Conservation (phyloP, 2,113 vertebrate species). For the Rhynchomys soricoides region DNA sequence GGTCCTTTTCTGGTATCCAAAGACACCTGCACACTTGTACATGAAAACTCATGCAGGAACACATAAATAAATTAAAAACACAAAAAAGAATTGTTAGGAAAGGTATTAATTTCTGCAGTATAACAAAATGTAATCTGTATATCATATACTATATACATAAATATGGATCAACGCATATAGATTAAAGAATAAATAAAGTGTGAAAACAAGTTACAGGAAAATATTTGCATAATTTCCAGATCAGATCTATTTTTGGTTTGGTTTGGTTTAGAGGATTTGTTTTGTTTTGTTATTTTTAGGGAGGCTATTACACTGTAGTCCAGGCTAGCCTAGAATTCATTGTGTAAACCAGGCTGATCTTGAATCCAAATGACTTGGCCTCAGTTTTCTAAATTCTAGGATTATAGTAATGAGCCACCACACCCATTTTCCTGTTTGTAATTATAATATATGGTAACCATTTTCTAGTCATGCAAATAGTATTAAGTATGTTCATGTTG, state of each 20-base stretch:
- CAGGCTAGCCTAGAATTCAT: neutral
- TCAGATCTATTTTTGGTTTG: neutral
- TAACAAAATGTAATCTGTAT: neutral
- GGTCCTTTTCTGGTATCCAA: neutral
- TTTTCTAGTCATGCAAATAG: neutral
- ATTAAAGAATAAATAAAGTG: neutral
- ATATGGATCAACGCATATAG: neutral
- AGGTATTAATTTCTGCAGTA: neutral
- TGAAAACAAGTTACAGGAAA: slow-evolving; percentile 1
- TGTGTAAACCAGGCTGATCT: neutral
- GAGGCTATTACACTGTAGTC: neutral
- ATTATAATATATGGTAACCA: neutral
- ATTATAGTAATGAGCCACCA: neutral
- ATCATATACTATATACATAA: neutral
- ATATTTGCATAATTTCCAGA: neutral
- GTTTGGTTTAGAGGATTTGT: neutral
- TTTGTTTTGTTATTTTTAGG: neutral
- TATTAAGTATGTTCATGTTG: neutral
- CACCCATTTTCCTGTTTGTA: neutral
- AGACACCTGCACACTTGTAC: neutral
- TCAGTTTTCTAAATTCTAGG: no score
- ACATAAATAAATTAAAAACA: neutral
- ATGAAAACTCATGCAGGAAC: neutral
- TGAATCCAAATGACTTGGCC: neutral
- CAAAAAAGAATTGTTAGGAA: neutral